Conservation (phyloP, 2,888 invertebrate genomes). For the Lysandra coridon region DNA sequence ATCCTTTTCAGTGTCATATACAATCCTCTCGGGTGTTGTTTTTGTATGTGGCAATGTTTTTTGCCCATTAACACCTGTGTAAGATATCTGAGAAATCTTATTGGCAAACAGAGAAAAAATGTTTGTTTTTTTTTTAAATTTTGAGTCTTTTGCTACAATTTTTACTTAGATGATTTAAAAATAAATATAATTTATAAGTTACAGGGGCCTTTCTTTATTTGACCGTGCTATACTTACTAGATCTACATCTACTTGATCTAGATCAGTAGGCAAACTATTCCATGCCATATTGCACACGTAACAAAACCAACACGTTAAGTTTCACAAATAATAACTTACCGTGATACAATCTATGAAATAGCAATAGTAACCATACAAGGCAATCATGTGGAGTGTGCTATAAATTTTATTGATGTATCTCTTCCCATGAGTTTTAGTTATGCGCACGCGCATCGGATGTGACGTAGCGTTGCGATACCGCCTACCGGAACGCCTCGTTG, state of each 20-base stretch:
- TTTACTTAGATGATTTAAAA: too few relatives aligned
- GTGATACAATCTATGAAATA: slow-evolving; percentile 7
- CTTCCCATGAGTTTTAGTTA: slow-evolving; percentile 11
- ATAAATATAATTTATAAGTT: too few relatives aligned
- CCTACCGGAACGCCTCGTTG: slow-evolving; percentile 7
- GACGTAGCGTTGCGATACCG: slow-evolving; percentile 47
- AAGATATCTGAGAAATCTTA: not conserved
- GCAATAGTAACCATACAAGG: not conserved
- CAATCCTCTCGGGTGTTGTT: not conserved
- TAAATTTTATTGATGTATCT: slow-evolving; percentile 23
- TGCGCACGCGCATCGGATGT: slow-evolving; percentile 47
- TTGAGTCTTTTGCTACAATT: too few relatives aligned
- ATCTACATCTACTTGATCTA: too few relatives aligned
- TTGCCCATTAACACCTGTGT: not conserved
- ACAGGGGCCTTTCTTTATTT: too few relatives aligned
- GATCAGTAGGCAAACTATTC: too few relatives aligned
- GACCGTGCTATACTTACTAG: too few relatives aligned
- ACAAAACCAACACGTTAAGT: not conserved
- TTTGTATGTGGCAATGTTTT: not conserved
- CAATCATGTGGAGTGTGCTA: slow-evolving; percentile 1
- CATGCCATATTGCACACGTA: not conserved
- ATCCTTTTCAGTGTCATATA: not conserved
- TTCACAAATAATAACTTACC: not conserved
- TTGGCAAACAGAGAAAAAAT: too few relatives aligned
- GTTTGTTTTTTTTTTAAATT: too few relatives aligned